These are phyloP conservation scores for Oryzaephilus surinamensis DNA, from an alignment of 1,140 invertebrate species.

Conservation along the genomic window DNA sequence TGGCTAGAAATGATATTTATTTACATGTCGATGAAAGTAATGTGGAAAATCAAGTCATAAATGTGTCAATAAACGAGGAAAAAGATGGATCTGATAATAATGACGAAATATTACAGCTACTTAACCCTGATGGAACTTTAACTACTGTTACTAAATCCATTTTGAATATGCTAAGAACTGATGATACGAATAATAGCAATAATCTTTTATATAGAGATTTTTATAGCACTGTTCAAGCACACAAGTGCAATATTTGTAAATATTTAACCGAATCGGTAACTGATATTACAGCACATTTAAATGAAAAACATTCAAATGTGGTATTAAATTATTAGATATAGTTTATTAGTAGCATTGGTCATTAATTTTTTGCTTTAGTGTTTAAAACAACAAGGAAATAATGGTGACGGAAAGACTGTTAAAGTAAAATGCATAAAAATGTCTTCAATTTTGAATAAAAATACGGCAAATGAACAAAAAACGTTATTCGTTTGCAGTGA, in stretches of 20 bases:
- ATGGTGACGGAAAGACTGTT: constrained; percentile 2
- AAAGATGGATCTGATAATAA: constrained; percentile 2
- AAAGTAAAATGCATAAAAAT: constrained; percentile 9
- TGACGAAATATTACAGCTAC: constrained; percentile 13
- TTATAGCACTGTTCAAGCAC: constrained; percentile 16
- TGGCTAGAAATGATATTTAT: constrained; percentile 2
- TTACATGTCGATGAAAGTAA: constrained; percentile 5
- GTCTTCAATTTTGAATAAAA: constrained; percentile 16
- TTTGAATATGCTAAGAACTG: constrained; percentile 3
- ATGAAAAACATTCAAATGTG: constrained; percentile 12
- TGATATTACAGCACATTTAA: constrained; percentile 19
- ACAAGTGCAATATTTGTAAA: constrained; percentile 25
- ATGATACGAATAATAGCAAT: background rate
- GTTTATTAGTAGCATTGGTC: background rate
- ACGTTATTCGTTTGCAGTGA: constrained; percentile 22
- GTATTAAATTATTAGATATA: constrained; percentile 7
- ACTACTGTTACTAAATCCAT: constrained; percentile 13
- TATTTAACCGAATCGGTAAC: constrained; percentile 20
- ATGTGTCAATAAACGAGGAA: constrained; percentile 6
- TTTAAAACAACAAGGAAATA: constrained; percentile 1
- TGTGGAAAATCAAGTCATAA: constrained; percentile 3
- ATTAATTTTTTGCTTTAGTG: background rate
- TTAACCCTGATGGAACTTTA: constrained; percentile 18
- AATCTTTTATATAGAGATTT: constrained; percentile 8
- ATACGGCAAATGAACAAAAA: constrained; percentile 14